Conservation (phyloP, 2,113 vertebrate species). For the Dromiciops gliroides region DNA sequence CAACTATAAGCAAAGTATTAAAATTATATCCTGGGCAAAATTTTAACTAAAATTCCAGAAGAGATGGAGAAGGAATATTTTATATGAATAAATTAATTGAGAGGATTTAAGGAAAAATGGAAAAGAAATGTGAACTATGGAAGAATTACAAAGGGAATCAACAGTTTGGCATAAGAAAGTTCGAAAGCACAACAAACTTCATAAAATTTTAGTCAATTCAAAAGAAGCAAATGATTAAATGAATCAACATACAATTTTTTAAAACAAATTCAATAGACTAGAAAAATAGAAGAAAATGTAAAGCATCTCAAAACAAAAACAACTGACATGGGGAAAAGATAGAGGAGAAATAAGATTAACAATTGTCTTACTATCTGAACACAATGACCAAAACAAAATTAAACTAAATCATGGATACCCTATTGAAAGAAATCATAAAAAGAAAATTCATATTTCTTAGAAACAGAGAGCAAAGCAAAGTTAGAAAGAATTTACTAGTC, state of each 20-base stretch:
- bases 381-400: background rate
- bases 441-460: too few relatives aligned
- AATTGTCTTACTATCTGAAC: background rate
- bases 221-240: background rate
- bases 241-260: background rate
- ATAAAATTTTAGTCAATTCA: background rate
- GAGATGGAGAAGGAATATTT: background rate
- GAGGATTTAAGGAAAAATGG: background rate
- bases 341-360: background rate
- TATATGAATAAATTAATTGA: background rate
- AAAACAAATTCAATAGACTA: background rate
- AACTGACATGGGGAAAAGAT: background rate
- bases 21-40: background rate
- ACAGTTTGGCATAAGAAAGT: background rate
- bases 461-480: too few relatives aligned
- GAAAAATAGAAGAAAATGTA: background rate
- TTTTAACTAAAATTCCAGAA: background rate
- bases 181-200: background rate
- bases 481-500: too few relatives aligned
- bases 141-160: background rate
- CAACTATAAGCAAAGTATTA: background rate
- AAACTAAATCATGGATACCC: too few relatives aligned
- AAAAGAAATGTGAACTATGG: background rate
- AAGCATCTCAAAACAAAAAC: background rate
- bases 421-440: too few relatives aligned